A percentile compares a stretch with the other conserved stretches of the same genome.
These are phyloP conservation scores for Pandemis corylana DNA, from an alignment of 2,888 invertebrate genomes.

Conservation along the genomic window DNA sequence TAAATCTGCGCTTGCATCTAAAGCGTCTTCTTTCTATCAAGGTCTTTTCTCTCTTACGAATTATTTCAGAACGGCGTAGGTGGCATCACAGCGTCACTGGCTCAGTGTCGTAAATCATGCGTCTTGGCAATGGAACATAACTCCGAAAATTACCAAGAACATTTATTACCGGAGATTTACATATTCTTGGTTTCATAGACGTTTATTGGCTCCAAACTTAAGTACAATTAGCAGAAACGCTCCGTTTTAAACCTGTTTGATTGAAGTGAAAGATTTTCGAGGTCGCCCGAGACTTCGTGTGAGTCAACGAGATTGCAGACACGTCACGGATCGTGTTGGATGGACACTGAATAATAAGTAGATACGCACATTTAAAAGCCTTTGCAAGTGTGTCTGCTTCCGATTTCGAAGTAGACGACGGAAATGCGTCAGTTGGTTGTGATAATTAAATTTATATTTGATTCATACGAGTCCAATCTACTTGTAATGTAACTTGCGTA, in stretches of 20 bases:
- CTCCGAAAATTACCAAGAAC: constrained; percentile 7
- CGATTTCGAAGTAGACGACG: constrained; percentile 15
- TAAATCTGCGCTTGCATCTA: constrained; percentile 16
- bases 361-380: constrained; percentile 15
- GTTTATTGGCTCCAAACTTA: constrained; percentile 22
- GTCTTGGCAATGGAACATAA: constrained; percentile 24
- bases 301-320: constrained; percentile 5
- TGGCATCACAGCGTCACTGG: constrained; percentile 17
- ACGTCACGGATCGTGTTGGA: constrained; percentile 27
- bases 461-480: not conserved
- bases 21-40: constrained; percentile 28
- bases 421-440: not conserved
- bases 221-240: constrained; percentile 12
- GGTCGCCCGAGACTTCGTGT: constrained; percentile 17
- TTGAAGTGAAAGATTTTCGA: constrained; percentile 29
- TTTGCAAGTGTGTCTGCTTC: not conserved
- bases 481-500: not conserved
- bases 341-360: constrained; percentile 29
- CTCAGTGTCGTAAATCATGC: constrained; percentile 27
- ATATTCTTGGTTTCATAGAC: constrained; percentile 1
- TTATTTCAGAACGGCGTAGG: constrained; percentile 37
- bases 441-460: not conserved
- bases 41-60: constrained; percentile 28
- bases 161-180: constrained; percentile 28
- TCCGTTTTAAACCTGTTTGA: constrained; percentile 25